Evolutionary conservation across 2,888 invertebrate genomes (phyloP).

Genomic region (Shargacucullia verbasci): DNA sequence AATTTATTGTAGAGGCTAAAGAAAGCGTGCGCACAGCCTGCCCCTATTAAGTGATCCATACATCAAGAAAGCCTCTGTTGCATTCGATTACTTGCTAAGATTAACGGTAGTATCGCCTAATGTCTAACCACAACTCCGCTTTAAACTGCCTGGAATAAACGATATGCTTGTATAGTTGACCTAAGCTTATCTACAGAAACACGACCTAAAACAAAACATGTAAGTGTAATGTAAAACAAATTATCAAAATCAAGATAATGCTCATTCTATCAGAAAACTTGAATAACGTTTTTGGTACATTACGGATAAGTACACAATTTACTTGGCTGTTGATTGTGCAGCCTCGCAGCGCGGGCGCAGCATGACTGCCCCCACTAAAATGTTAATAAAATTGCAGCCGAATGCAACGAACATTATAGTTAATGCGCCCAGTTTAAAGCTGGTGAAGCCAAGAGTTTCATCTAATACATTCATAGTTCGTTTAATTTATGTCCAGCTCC

Average conservation of each 20-base stretch:
- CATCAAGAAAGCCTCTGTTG: conserved; percentile 64
- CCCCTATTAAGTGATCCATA: conserved; percentile 75
- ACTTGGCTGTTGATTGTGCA: conserved; percentile 69
- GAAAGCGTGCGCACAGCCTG: conserved; percentile 76
- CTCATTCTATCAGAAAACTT: conserved; percentile 33
- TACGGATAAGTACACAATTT: conserved; percentile 64
- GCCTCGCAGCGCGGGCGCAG: conserved; percentile 61
- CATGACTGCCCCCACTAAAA: conserved; percentile 71
- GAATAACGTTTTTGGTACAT: conserved; percentile 50
- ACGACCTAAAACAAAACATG: conserved; percentile 31
- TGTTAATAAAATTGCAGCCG: conserved; percentile 79
- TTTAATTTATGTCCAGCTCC: conserved; percentile 73
- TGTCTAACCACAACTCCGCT: conserved; percentile 42
- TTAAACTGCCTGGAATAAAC: conserved; percentile 40
- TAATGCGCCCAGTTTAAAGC: conserved; percentile 69
- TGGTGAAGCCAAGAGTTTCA: conserved; percentile 63
- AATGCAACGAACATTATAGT: conserved; percentile 69
- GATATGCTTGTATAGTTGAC: conserved; percentile 30
- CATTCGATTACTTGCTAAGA: conserved; percentile 56
- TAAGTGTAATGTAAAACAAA: conserved; percentile 28
- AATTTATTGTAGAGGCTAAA: conserved; percentile 81
- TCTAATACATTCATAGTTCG: conserved; percentile 71
- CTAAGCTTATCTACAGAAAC: conserved; percentile 25
- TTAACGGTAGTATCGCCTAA: conserved; percentile 68
- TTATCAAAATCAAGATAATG: conserved; percentile 43